Evolutionary conservation across 2,888 invertebrate species (phyloP).

Genomic region (Leucozona laternaria): DNA sequence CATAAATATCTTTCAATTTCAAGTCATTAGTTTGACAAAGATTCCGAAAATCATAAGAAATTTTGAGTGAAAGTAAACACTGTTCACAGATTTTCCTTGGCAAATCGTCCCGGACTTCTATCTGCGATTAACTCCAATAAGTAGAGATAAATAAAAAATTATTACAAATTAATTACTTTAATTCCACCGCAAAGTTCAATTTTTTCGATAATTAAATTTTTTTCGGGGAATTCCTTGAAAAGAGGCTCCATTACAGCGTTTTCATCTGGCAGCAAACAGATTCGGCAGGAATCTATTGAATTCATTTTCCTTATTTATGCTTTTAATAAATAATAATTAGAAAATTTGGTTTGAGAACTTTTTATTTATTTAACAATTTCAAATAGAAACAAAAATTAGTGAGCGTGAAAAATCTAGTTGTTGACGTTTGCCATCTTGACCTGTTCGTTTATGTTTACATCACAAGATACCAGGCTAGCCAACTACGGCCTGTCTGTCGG

Average conservation of each 20-base stretch:
- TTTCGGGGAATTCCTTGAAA: constrained; percentile 76
- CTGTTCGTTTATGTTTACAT: background rate
- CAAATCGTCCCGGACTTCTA: constrained; percentile 80
- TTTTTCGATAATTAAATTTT: constrained; percentile 79
- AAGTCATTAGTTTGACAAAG: constrained; percentile 81
- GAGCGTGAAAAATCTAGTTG: background rate
- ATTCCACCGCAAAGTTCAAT: constrained; percentile 82
- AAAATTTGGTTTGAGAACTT: background rate
- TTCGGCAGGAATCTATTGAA: constrained; percentile 79
- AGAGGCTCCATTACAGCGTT: constrained; percentile 77
- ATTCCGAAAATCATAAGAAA: constrained; percentile 80
- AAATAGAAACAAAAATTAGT: background rate
- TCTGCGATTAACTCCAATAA: constrained; percentile 68
- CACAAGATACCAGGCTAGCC: background rate
- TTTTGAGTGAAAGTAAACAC: constrained; percentile 78
- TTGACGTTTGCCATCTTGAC: constrained; percentile 3
- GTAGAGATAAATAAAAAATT: background rate
- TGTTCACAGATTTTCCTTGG: constrained; percentile 81
- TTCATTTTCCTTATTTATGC: constrained; percentile 27
- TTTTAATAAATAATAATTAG: background rate
- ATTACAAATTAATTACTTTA: constrained; percentile 75
- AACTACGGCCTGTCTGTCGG: background rate
- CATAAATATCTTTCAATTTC: constrained; percentile 41
- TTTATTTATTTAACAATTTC: background rate
- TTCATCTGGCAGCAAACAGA: constrained; percentile 80